These are phyloP conservation scores for Cyprinus carpio DNA, from an alignment of 2,113 vertebrate genomes.

Conservation along the genomic window DNA sequence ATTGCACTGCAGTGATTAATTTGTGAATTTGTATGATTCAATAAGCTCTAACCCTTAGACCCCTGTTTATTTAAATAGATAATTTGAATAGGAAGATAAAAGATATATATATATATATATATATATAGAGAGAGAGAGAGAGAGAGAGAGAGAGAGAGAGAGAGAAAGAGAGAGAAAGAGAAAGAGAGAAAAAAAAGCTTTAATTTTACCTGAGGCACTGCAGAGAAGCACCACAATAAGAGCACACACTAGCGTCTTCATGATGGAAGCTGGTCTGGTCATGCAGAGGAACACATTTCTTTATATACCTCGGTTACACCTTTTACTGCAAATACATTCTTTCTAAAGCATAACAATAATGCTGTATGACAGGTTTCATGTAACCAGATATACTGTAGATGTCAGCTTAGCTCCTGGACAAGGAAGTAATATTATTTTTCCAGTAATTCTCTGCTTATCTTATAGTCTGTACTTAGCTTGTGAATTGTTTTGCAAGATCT, in stretches of 20 bases:
- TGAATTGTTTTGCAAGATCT: background rate
- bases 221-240: slow-evolving; percentile 65
- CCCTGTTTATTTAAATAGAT: too few species aligned
- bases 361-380: slow-evolving; percentile 29
- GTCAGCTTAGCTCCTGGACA: background rate
- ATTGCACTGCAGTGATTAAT: background rate
- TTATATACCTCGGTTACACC: slow-evolving; percentile 26
- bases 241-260: slow-evolving; percentile 64
- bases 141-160: too few species aligned
- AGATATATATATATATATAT: too few species aligned
- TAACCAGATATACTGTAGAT: background rate
- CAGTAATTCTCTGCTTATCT: background rate
- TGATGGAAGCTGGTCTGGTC: slow-evolving; percentile 58
- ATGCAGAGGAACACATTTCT: background rate
- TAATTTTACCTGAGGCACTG: slow-evolving; percentile 61
- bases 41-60: too few species aligned
- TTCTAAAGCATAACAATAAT: background rate
- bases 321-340: slow-evolving; percentile 15
- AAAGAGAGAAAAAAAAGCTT: background rate
- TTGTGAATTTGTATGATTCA: too few species aligned
- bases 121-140: too few species aligned
- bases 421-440: background rate
- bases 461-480: background rate
- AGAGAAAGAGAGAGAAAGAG: background rate
- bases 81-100: too few species aligned